Evolutionary conservation across 1,140 invertebrate genomes (phyloP).

Genomic region (roundworm (Caenorhabditis elegans)): WBcel235 BX284604.4:2708001-2708500

Average conservation of each 20-base stretch:
- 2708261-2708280: not conserved
- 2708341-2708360: not conserved
- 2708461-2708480: too few relatives aligned
- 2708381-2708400: not conserved
- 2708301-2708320: not conserved
- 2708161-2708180: too few relatives aligned
- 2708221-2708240: not conserved
- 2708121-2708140: too few relatives aligned
- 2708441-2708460: too few relatives aligned
- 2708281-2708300: too few relatives aligned
- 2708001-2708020: not conserved
- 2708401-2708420: too few relatives aligned
- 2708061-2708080: too few relatives aligned
- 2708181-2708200: too few relatives aligned
- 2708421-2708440: too few relatives aligned
- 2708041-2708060: not conserved
- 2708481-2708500: too few relatives aligned
- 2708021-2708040: not conserved
- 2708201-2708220: not conserved
- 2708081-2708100: not conserved
- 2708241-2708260: not conserved
- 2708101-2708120: not conserved
- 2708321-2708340: not conserved
- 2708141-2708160: not conserved
- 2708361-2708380: too few relatives aligned